Conservation (phyloP, 2,113 vertebrate species). For the Porphyrio hochstetteri region DNA sequence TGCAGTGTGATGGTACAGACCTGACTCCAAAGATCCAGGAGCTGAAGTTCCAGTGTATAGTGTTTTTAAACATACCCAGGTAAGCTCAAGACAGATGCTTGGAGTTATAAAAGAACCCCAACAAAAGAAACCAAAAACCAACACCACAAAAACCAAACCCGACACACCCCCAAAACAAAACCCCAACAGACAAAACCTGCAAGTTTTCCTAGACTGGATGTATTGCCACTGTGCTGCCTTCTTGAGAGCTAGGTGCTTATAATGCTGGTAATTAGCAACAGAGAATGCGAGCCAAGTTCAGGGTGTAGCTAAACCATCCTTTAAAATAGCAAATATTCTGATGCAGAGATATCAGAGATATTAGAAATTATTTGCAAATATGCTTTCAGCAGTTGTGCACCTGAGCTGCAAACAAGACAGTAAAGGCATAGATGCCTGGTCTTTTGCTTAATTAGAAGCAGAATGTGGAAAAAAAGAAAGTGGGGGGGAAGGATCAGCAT, state of each 20-base stretch:
- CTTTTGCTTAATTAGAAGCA: neutral
- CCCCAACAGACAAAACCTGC: neutral
- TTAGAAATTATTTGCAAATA: neutral
- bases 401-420: neutral
- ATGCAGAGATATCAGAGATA: neutral
- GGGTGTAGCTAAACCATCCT: neutral
- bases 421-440: neutral
- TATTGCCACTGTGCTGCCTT: neutral
- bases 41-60: conserved; percentile 88
- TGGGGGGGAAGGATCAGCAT: neutral
- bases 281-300: neutral
- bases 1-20: conserved; percentile 86
- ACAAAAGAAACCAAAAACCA: too few relatives aligned
- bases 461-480: neutral
- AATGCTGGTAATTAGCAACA: neutral
- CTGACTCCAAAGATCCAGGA: conserved; percentile 88
- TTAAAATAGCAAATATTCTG: neutral
- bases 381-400: neutral
- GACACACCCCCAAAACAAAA: neutral
- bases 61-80: conserved; percentile 90
- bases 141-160: too few relatives aligned
- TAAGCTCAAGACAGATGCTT: conserved; percentile 55
- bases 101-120: neutral
- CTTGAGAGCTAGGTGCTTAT: neutral
- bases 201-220: neutral